A percentile compares a stretch with the other conserved stretches of the same genome.
These are phyloP conservation scores for Oxystoma pomonae DNA, from an alignment of 2,888 invertebrate genomes.

Conservation along the genomic window DNA sequence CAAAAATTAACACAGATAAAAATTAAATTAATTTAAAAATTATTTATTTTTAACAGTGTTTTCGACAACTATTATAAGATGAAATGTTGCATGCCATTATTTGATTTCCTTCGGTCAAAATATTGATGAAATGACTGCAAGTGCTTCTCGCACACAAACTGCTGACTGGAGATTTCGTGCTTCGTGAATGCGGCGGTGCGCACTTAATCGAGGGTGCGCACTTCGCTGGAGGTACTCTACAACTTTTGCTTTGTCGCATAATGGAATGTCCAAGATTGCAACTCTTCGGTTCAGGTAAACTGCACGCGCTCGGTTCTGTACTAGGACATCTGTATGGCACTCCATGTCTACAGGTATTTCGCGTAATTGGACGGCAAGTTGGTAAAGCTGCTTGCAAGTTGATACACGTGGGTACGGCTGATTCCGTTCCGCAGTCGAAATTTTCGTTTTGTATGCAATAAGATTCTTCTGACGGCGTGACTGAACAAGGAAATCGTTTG, in stretches of 20 bases:
- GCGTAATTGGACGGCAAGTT: not conserved
- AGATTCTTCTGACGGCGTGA: not conserved
- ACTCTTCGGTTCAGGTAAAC: no score
- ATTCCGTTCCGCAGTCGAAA: not conserved
- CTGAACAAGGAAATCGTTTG: not conserved
- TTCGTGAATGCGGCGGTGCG: no score
- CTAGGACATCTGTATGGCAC: not conserved
- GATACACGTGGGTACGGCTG: not conserved
- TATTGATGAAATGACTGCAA: conserved; percentile 6
- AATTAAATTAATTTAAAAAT: no score
- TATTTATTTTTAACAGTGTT: not conserved
- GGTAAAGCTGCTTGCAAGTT: not conserved
- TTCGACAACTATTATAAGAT: not conserved
- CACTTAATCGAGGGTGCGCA: no score
- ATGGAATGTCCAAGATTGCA: no score
- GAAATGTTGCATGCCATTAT: not conserved
- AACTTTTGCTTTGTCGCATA: no score
- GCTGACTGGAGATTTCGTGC: no score
- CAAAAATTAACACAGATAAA: no score
- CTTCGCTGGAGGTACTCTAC: no score
- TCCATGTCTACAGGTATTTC: not conserved
- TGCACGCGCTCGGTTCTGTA: no score
- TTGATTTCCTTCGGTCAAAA: conserved; percentile 4
- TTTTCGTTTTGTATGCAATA: not conserved
- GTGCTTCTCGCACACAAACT: no score